phyloP scores from a whole-genome alignment of 2,113 vertebrate species.

The Himantopus leucocephalus region DNA sequence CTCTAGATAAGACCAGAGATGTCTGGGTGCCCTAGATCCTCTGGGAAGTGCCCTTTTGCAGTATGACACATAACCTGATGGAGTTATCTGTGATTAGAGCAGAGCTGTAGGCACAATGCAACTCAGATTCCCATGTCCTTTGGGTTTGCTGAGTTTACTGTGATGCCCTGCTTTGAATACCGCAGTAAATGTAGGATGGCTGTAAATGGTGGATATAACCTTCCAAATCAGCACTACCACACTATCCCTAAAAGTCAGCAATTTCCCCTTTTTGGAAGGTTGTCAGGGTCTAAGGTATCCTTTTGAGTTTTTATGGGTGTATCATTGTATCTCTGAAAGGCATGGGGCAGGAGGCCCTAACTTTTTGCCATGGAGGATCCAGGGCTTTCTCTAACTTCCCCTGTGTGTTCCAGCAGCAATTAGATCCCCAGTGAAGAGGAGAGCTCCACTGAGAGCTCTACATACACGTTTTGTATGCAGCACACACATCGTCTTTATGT shows the following conservation, averaged over 20 bases:
- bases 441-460: neutral
- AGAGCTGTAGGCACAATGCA: neutral
- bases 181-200: neutral
- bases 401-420: neutral
- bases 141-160: neutral
- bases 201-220: neutral
- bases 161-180: neutral
- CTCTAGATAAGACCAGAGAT: neutral
- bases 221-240: neutral
- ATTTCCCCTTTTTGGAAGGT: neutral
- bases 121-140: neutral
- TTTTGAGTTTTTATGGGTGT: neutral
- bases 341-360: neutral
- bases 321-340: neutral
- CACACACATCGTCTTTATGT: neutral
- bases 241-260: neutral
- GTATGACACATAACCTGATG: neutral
- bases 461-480: rapidly evolving
- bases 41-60: neutral
- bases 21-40: neutral
- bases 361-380: neutral
- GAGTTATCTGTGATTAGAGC: neutral
- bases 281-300: neutral
- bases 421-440: neutral
- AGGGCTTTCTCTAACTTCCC: neutral